Percentiles rank a stretch among this genome's conserved stretches.
phyloP scores from a whole-genome alignment of 1,140 invertebrate genomes.

The Drosophila teissieri region DNA sequence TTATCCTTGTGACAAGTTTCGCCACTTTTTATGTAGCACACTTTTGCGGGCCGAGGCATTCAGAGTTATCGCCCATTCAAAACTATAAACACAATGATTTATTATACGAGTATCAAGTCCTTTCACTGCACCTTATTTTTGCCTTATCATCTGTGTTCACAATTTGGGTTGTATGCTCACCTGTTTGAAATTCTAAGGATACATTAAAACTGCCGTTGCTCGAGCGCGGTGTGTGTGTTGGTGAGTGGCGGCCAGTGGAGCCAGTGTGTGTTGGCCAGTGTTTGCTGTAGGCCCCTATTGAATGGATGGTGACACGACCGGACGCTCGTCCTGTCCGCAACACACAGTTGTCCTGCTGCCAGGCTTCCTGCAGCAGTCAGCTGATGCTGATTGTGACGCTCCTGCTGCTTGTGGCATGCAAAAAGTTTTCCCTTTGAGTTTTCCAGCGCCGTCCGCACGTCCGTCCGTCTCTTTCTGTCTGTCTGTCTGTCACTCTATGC shows the following conservation, averaged over 20 bases:
- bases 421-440: constrained; percentile 55
- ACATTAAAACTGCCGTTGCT: constrained; percentile 74
- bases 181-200: constrained; percentile 83
- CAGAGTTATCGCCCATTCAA: constrained; percentile 30
- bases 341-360: constrained; percentile 40
- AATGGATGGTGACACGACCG: constrained; percentile 64
- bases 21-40: constrained; percentile 18
- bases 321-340: constrained; percentile 58
- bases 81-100: constrained; percentile 36
- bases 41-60: constrained; percentile 6
- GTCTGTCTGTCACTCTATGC: constrained; percentile 73
- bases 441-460: constrained; percentile 37
- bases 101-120: constrained; percentile 32
- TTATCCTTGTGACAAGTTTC: constrained; percentile 8
- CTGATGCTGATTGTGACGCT: constrained; percentile 57
- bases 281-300: constrained; percentile 58
- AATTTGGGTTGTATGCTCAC: constrained; percentile 66
- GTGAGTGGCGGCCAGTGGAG: constrained; percentile 40
- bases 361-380: constrained; percentile 75
- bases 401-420: constrained; percentile 53
- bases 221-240: constrained; percentile 17
- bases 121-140: constrained; percentile 19
- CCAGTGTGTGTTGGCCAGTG: constrained; percentile 54
- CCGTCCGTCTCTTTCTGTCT: constrained; percentile 8
- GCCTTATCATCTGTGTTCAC: constrained; percentile 46